Evolutionary conservation across 2,113 vertebrate genomes (phyloP), one percentile per base, ranked within the genome.

Genomic region (Vulpes ferrilata): DNA sequence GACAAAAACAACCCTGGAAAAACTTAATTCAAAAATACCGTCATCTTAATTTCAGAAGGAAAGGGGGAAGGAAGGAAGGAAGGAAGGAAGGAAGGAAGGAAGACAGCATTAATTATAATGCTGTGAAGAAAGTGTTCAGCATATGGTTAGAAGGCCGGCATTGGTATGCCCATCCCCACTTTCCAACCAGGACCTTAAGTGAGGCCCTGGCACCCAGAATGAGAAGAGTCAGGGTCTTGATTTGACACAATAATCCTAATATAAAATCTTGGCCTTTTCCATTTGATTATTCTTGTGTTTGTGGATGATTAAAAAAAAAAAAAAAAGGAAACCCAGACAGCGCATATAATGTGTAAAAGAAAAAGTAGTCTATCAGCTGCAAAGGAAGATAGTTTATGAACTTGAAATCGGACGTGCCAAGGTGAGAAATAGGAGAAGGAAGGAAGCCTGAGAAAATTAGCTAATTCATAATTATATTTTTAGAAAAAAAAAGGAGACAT

Each of bases 121-220:
- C 27, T 67, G 53, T 60, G 38, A 15, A 7, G 3, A 17, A 62
- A 84, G 3, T 55, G 22, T 38, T 22, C 10, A n/a, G 60, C 10
- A 53, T 2, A 11, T 0, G 48, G 15, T 5, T 0, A 0, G 32
- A 92, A 53, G 32, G 22, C 12, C 48, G 12, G 5, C n/a, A 0
- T 16, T 53, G 35, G 83, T 12, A 6, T 43, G 60, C 20, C 22
- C 27, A 53, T 17, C 12, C 30, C 19, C 32, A 20, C 12, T 81
- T 83, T 43, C 48, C 6, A 82, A 60, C 7, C n/a, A 17, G 19
- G n/a, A 69, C 6, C 4, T 69, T 30, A 19, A 1, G 6, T 3
- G 57, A 90, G 7, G 48, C 7, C 15, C 8, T 8, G 7, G 7
- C 10, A 20, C 30, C 57, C n/a, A 48, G 17, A 62, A 83, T 11